These are phyloP conservation scores for Periophthalmus magnuspinnatus DNA, from an alignment of 2,797 vertebrate species.

Conservation along the genomic window DNA sequence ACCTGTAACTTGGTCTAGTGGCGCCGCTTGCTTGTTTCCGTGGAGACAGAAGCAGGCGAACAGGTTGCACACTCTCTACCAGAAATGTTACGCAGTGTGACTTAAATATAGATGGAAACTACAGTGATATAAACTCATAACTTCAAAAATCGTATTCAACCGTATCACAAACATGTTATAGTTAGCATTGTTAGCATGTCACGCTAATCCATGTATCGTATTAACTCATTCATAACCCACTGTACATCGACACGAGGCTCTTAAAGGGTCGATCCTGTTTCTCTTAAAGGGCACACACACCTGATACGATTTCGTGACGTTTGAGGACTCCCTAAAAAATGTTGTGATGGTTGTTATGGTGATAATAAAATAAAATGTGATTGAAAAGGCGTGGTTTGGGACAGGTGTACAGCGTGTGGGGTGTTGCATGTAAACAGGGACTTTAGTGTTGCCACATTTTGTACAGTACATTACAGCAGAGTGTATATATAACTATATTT, in stretches of 20 bases:
- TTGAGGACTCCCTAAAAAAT: background rate
- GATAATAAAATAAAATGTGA: conserved; percentile 3
- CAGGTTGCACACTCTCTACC: too few relatives aligned
- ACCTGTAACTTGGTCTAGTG: too few relatives aligned
- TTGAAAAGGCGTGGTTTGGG: conserved; percentile 22
- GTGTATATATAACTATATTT: conserved; percentile 85
- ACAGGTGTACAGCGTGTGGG: conserved; percentile 67
- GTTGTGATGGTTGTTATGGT: background rate
- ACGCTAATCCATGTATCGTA: background rate
- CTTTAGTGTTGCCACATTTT: conserved; percentile 71
- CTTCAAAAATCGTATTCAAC: background rate
- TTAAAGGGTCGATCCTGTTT: conserved; percentile 3
- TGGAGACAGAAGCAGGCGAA: too few relatives aligned
- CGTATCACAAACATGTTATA: background rate
- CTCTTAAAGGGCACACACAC: conserved; percentile 2
- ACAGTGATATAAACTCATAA: background rate
- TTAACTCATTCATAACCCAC: background rate
- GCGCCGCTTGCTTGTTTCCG: too few relatives aligned
- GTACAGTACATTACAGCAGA: conserved; percentile 83
- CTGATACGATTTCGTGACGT: conserved; percentile 22
- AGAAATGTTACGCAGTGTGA: background rate
- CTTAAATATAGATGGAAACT: background rate
- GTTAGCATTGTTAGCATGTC: background rate
- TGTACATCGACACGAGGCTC: background rate
- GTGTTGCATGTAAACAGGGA: conserved; percentile 77